A percentile compares a stretch with the other conserved stretches of the same genome.
Evolutionary conservation across 2,113 vertebrate species (phyloP).

Genomic region (Misgurnus mizolepis): DNA sequence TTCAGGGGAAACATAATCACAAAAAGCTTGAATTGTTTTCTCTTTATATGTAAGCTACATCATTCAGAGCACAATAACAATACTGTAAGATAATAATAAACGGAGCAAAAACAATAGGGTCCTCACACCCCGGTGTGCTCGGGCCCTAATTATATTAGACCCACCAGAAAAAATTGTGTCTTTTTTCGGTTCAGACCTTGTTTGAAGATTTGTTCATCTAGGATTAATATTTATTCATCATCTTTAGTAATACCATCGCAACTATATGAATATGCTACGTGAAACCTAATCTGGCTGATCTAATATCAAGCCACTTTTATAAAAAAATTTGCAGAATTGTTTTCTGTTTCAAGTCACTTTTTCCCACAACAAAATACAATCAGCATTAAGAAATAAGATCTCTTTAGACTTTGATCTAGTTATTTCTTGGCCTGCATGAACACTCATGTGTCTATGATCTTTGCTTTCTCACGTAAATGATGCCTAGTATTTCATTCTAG

Average conservation of each 20-base stretch:
- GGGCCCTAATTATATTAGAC: too few species aligned
- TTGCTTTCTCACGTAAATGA: too few species aligned
- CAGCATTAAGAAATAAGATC: background rate
- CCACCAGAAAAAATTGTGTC: too few species aligned
- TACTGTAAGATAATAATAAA: too few species aligned
- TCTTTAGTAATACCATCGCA: background rate
- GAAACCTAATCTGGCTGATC: slow-evolving; percentile 2
- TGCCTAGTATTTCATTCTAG: too few species aligned
- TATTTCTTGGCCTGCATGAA: background rate
- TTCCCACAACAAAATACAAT: background rate
- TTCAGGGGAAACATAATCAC: too few species aligned
- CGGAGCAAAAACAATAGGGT: too few species aligned
- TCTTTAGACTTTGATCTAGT: background rate
- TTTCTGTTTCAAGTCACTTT: background rate
- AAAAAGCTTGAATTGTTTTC: background rate
- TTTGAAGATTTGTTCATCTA: too few species aligned
- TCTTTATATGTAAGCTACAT: too few species aligned
- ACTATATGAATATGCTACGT: background rate
- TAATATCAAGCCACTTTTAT: slow-evolving; percentile 6
- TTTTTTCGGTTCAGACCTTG: too few species aligned
- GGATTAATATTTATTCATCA: background rate
- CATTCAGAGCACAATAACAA: too few species aligned
- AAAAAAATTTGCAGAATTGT: background rate
- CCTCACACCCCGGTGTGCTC: too few species aligned
- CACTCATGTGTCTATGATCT: background rate